Evolutionary conservation across 1,140 invertebrate genomes (phyloP), one percentile per base, ranked within the genome.

Genomic region (Saxidomus purpurata): DNA sequence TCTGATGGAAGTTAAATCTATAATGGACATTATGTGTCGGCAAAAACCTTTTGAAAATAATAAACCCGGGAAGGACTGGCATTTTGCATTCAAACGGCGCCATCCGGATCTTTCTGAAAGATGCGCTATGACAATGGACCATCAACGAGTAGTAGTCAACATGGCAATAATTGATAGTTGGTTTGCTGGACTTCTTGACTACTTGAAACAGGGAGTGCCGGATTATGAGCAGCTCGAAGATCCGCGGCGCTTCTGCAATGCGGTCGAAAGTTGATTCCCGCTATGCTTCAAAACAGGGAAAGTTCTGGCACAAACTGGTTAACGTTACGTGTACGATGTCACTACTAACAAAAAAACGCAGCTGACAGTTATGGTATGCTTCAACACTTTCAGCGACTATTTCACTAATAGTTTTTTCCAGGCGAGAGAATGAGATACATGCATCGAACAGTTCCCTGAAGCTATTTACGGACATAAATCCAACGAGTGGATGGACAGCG

Each of bases 281-380:
- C 55, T 82, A 9, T 77, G 38, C 25, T 13, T 61, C 3, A 82
- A 82, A 19, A 38, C 52, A 22, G 59, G 52, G 1, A 82, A 61
- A 61, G 80, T 82, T 9, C 28, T 82, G 28, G 49, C 80, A 36
- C 6, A 28, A 15, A 59, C 34, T 19, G 80, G 80, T 8, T 8
- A 52, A 40, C 6, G n/a, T 31, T 4, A 59, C 13, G 52, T 82
- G 17, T 82, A 82, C 34, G 3, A 82, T 17, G 52, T 82, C 0
- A 61, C 52, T 6, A 13, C 80, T 0, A 34, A 4, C 22, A 61
- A 61, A 22, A 82, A 82, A 63, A 28, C 25, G 6, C 80, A 82
- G n/a, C 34, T 82, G n/a, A 82, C 80, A 15, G 52, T 82, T 17
- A 36, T 82, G 49, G 80, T 38, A 34, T 82, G 80, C 52, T 61